Conservation (phyloP, 2,888 invertebrate genomes). For the Watsonalla cultraria region DNA sequence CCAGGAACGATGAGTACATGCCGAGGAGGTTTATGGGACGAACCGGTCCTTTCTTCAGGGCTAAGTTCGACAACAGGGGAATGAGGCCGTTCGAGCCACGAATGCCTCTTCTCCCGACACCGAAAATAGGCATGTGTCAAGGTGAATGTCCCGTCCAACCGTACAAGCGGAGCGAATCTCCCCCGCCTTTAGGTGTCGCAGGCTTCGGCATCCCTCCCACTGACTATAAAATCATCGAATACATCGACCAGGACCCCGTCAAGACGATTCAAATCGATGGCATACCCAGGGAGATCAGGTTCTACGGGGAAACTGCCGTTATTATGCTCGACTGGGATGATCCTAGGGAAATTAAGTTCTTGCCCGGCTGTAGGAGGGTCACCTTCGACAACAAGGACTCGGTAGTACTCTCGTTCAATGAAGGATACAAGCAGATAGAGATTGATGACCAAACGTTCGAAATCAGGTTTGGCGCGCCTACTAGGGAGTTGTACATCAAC, state of each 20-base stretch:
- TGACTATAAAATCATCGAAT: slow-evolving; percentile 58
- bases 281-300: slow-evolving; percentile 87
- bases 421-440: slow-evolving; percentile 84
- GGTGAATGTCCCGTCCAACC: slow-evolving; percentile 53
- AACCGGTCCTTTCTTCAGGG: slow-evolving; percentile 46
- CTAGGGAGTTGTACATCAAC: slow-evolving; percentile 93
- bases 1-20: slow-evolving; percentile 53
- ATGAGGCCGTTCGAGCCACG: slow-evolving; percentile 50
- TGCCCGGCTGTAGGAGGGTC: slow-evolving; percentile 86
- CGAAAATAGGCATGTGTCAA: slow-evolving; percentile 56
- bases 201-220: slow-evolving; percentile 55
- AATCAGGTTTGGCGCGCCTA: slow-evolving; percentile 94
- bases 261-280: slow-evolving; percentile 91
- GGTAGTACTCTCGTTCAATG: slow-evolving; percentile 81
- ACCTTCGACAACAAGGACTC: slow-evolving; percentile 88
- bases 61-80: slow-evolving; percentile 52
- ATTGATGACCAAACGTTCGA: slow-evolving; percentile 86
- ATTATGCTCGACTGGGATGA: slow-evolving; percentile 92
- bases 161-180: slow-evolving; percentile 52
- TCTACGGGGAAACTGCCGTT: slow-evolving; percentile 91
- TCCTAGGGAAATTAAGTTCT: slow-evolving; percentile 90
- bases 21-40: slow-evolving; percentile 54
- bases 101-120: slow-evolving; percentile 49
- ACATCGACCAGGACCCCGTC: slow-evolving; percentile 81
- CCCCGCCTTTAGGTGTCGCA: slow-evolving; percentile 63